These are phyloP conservation scores for Hydrozoanthus gracilis DNA, from an alignment of 92 coral and sea anemone species.

Conservation along the genomic window DNA sequence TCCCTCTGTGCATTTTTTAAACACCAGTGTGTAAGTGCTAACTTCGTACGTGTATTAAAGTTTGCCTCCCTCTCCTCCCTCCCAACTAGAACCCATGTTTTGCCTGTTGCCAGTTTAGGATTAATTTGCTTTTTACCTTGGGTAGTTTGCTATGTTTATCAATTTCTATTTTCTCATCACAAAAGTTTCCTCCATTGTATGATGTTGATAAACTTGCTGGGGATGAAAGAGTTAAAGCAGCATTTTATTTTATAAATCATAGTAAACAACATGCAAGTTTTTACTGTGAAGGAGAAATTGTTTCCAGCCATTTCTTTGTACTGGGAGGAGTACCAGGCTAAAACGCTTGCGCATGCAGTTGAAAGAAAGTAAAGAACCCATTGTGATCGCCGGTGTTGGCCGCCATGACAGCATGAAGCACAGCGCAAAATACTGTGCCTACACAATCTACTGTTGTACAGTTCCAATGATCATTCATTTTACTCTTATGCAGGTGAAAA, in stretches of 20 bases:
- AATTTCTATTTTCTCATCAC: too few relatives aligned
- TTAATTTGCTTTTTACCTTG: too few relatives aligned
- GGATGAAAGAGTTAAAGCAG: neutral
- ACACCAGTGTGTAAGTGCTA: conserved; percentile 41
- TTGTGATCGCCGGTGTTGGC: neutral
- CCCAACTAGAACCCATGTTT: conserved; percentile 14
- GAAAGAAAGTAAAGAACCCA: neutral
- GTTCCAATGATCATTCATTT: neutral
- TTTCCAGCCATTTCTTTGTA: conserved; percentile 32
- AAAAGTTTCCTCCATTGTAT: neutral
- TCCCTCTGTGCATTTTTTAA: conserved; percentile 30
- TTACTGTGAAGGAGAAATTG: conserved; percentile 36
- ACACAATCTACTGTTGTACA: neutral
- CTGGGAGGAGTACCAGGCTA: conserved; percentile 30
- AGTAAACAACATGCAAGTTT: neutral
- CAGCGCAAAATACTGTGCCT: too few relatives aligned
- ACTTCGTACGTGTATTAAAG: neutral
- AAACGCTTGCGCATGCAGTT: neutral
- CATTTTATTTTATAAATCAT: too few relatives aligned
- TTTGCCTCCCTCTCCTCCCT: neutral
- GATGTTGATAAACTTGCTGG: neutral
- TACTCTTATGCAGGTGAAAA: neutral
- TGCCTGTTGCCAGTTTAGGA: neutral
- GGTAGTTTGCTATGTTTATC: too few relatives aligned
- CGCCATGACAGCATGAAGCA: too few relatives aligned